These are phyloP conservation scores for Caenorhabditis japonica DNA, from an alignment of 2,888 invertebrate species.

Conservation along the genomic window DNA sequence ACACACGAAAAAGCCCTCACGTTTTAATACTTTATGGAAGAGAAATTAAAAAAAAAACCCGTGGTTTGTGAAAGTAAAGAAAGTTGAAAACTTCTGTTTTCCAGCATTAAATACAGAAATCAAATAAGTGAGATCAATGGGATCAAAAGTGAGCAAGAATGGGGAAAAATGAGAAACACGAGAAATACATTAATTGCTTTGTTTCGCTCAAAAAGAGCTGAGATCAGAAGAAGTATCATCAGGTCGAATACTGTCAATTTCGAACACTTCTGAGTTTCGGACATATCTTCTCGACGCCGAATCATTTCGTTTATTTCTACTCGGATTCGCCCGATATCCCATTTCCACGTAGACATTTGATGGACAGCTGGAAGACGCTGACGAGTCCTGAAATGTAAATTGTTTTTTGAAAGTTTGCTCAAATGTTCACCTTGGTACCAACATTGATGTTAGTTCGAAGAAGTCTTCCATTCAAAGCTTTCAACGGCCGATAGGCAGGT, in stretches of 20 bases:
- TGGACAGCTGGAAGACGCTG: slow-evolving; percentile 60
- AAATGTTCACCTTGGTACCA: slow-evolving; percentile 41
- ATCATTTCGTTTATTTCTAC: slow-evolving; percentile 45
- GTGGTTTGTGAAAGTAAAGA: no score
- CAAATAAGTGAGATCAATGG: not conserved
- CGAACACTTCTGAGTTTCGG: slow-evolving; percentile 38
- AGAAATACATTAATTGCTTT: no score
- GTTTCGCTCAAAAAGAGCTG: slow-evolving; percentile 8
- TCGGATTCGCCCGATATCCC: slow-evolving; percentile 74
- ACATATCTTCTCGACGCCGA: slow-evolving; percentile 32
- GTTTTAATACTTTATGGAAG: no score
- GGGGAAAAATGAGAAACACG: not conserved
- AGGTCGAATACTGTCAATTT: slow-evolving; percentile 48
- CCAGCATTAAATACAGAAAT: no score
- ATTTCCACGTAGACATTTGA: slow-evolving; percentile 74
- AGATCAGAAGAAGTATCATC: slow-evolving; percentile 25
- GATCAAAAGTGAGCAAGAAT: slow-evolving; percentile 26
- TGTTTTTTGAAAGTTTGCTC: slow-evolving; percentile 31
- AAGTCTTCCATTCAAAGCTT: slow-evolving; percentile 91
- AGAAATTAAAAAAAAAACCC: no score
- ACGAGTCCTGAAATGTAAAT: slow-evolving; percentile 15
- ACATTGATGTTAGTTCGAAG: slow-evolving; percentile 97
- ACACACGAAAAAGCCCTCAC: not conserved
- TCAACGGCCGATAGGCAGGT: slow-evolving; percentile 86
- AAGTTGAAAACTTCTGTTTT: no score